Base-by-base conservation (phyloP, 2,113 vertebrate genomes). In the Turdus rufiventris region DNA sequence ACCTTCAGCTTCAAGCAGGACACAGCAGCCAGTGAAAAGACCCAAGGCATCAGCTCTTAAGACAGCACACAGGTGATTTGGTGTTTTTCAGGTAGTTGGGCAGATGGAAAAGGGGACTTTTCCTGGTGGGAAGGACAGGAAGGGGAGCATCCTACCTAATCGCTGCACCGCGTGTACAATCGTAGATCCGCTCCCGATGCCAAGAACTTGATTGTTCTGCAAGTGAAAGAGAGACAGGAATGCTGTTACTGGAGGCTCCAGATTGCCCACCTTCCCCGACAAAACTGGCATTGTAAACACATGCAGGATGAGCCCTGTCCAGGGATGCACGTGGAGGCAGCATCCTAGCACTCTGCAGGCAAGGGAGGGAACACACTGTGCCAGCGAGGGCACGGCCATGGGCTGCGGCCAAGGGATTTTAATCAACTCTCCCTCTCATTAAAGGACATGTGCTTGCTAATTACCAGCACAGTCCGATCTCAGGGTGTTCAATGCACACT, bases 121-220 rank as follows among this genome's bases (percentile, higher is more conserved):
- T 50, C 48, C 56, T 1, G 0, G 47, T 8, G 23, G 42, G 36
- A 87, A 17, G 45, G n/a, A 65, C 17, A 36, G 2, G 3, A 66
- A 58, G 51, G 40, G 65, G 26, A 89, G 38, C 33, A 23, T 80
- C 98, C 93, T 97, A 99, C 99, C 99, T 92, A 99, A 97, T 94
- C 99, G 98, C 66, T 99, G 98, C 84, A 99, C 99, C 0, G 99
- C 99, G 2, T 99, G 99, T 66, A 99, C 98, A 36, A 99, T 99
- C 42, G 99, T 99, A 19, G 99, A 99, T 18, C 99, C 99, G 2
- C 99, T 99, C 82, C 99, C 99, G 12, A 99, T 99, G 63, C 99
- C 99, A 10, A 99, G 98, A 57, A 98, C 98, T 97, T 99, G 99
- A 94, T 99, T 99, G 96, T 99, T 98, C 99, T 99, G 91, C 10